phyloP scores from a whole-genome alignment of 2,113 vertebrate genomes.

The Lates calcarifer region DNA sequence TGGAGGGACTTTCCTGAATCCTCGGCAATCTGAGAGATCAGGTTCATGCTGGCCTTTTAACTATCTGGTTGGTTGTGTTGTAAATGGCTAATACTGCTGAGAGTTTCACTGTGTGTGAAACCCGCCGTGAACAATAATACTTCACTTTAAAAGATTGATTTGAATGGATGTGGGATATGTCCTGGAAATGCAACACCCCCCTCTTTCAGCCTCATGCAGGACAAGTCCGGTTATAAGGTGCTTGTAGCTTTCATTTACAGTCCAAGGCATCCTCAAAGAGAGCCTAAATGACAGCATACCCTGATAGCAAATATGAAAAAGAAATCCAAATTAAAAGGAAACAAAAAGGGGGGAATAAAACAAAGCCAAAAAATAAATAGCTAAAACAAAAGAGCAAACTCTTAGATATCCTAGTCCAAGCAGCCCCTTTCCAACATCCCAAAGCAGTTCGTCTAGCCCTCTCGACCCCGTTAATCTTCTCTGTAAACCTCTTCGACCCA shows the following conservation, averaged over 20 bases:
- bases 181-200: conserved; percentile 62
- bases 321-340: conserved; percentile 73
- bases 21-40: conserved; percentile 54
- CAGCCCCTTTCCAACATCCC: conserved; percentile 69
- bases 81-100: conserved; percentile 81
- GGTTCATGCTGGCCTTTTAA: conserved; percentile 58
- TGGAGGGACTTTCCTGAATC: conserved; percentile 63
- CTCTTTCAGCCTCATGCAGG: conserved; percentile 77
- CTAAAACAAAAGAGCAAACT: conserved; percentile 72
- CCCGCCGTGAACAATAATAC: conserved; percentile 64
- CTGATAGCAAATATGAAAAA: conserved; percentile 79
- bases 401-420: conserved; percentile 66
- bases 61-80: conserved; percentile 52
- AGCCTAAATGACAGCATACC: conserved; percentile 79
- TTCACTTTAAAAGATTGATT: conserved; percentile 59
- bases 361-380: conserved; percentile 76
- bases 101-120: conserved; percentile 53
- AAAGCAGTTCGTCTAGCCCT: conserved; percentile 61
- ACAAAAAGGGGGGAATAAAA: conserved; percentile 66
- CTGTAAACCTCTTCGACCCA: conserved; percentile 49
- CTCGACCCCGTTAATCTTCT: conserved; percentile 47
- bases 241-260: conserved; percentile 83
- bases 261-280: conserved; percentile 73
- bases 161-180: conserved; percentile 64
- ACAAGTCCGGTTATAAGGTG: conserved; percentile 83